Base-by-base conservation (phyloP, 2,797 vertebrate genomes). In the Centropyge bicolor region DNA sequence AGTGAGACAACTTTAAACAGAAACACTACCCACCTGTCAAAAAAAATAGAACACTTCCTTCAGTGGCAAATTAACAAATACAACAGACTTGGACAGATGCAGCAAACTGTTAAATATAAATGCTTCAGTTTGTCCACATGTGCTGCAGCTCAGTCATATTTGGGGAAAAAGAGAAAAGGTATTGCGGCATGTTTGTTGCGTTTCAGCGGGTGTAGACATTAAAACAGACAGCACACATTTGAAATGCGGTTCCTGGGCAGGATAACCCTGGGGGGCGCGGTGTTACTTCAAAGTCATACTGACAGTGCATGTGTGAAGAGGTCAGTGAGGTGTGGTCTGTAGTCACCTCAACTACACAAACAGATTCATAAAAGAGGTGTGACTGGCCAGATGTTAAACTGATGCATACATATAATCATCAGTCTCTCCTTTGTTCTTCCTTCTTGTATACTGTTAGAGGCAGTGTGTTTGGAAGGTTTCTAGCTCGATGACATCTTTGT, bases 101-200 rank as follows among this genome's bases (percentile, higher is more conserved):
- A 46, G 54, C 56, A 20, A 55, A 52, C 17, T 35, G 40, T 45
- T 3, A 43, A 55, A 62, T 16, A 38, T 1, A 36, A 49, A 66
- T 59, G 70, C 62, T 52, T 35, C 2, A 0, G 19, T 51, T 63
- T 45, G 57, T 78, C 56, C 60, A 49, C 13, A 13, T 45, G 48
- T 35, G 48, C 38, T 27, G 80, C 6, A 14, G 59, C 59, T 61
- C 36, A 41, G 48, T 59, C 55, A 38, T 59, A 10, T 38, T 57
- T 17, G 35, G 41, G 27, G 41, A 7, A 6, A 38, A 49, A 60
- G 22, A 27, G 13, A 41, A 19, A 65, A 57, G 45, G 69, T 77
- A 22, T 46, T 8, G 9, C 1, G 49, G 67, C 54, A 20, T 6
- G 54, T 66, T 83, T 82, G 92, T 86, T 91, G 84, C 41, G 68